Conservation (phyloP, 1,140 invertebrate genomes). For the Psilanteris sp. region DNA sequence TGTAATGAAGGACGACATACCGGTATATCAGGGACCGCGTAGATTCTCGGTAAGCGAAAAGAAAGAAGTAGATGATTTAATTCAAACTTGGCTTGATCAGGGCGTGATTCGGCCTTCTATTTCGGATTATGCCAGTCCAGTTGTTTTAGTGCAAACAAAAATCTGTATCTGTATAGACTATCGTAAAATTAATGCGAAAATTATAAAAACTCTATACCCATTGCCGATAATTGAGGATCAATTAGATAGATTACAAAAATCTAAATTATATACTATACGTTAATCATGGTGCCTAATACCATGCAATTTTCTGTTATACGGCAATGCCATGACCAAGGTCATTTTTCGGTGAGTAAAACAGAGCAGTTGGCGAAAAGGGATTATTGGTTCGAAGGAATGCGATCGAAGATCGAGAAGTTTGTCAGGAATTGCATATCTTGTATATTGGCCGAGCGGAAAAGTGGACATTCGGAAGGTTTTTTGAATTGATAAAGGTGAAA, state of each 20-base stretch:
- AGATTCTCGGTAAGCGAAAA: neutral
- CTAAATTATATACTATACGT: neutral
- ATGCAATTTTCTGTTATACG: conserved; percentile 27
- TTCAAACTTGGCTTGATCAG: no score
- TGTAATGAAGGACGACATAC: neutral
- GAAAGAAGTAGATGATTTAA: no score
- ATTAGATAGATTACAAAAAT: neutral
- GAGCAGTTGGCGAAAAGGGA: conserved; percentile 9
- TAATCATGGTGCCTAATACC: conserved; percentile 12
- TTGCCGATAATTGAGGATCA: no score
- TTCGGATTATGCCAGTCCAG: no score
- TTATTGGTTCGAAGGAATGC: conserved; percentile 27
- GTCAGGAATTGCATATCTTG: conserved; percentile 60
- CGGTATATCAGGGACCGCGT: neutral
- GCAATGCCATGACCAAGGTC: conserved; percentile 11
- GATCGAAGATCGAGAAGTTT: conserved; percentile 12
- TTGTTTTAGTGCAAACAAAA: no score
- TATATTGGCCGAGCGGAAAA: conserved; percentile 43
- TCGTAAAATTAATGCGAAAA: no score
- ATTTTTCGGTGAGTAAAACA: conserved; percentile 25
- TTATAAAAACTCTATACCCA: no score
- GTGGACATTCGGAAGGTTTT: neutral
- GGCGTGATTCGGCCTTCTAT: no score
- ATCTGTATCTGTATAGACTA: no score
- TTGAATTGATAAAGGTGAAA: neutral